Evolutionary conservation across 2,797 vertebrate genomes (phyloP).

Genomic region (Rhynchonycteris naso): DNA sequence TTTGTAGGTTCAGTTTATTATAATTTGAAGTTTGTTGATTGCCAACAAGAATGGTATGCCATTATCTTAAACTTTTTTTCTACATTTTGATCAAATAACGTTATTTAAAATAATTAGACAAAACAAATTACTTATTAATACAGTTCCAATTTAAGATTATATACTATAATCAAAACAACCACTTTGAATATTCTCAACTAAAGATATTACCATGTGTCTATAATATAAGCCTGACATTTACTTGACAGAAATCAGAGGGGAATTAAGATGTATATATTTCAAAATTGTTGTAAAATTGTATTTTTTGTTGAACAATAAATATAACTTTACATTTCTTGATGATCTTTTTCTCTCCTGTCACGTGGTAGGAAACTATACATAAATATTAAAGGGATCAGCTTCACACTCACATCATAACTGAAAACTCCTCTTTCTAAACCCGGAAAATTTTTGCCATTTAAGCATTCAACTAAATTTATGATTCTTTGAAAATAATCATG

Average conservation of each 20-base stretch:
- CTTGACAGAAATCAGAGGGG: background rate
- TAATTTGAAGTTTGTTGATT: conserved; percentile 19
- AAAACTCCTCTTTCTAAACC: background rate
- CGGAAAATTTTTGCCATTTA: background rate
- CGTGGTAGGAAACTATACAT: background rate
- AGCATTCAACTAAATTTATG: background rate
- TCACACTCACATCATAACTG: background rate
- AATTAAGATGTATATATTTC: background rate
- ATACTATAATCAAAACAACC: background rate
- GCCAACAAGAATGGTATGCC: background rate
- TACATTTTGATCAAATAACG: background rate
- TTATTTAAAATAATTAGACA: background rate
- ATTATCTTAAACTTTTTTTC: conserved; percentile 6
- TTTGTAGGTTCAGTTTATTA: background rate
- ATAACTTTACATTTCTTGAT: background rate
- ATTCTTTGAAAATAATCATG: background rate
- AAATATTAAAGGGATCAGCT: conserved; percentile 17
- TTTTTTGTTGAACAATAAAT: background rate
- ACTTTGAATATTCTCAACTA: background rate
- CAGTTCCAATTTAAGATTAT: background rate
- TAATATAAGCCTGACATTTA: conserved; percentile 16
- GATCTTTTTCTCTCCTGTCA: background rate
- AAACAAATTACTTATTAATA: background rate
- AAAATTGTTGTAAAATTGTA: background rate
- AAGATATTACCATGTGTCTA: background rate